Conservation (phyloP, 2,888 invertebrate species). For the Caenorhabditis uteleia region DNA sequence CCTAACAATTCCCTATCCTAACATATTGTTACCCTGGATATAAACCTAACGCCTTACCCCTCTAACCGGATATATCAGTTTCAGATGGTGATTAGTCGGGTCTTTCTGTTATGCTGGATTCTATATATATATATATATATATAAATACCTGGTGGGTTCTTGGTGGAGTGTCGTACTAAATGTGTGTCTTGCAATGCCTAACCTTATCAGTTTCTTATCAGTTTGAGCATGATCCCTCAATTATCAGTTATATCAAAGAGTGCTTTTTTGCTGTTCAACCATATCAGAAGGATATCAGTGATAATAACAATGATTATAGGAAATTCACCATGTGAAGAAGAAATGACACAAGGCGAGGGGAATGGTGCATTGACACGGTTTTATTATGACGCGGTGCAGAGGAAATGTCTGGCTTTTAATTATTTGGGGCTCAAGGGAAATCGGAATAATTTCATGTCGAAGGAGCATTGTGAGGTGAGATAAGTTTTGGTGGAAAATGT, state of each 20-base stretch:
- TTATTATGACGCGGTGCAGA: conserved; percentile 54
- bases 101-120: too few species aligned
- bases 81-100: too few species aligned
- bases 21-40: too few species aligned
- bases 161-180: too few species aligned
- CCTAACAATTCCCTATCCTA: too few species aligned
- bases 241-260: neutral
- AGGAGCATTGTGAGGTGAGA: conserved; percentile 60
- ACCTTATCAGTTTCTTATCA: too few species aligned
- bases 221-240: too few species aligned
- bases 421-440: conserved; percentile 64
- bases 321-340: conserved; percentile 59
- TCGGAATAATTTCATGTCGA: conserved; percentile 63
- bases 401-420: conserved; percentile 61
- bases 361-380: conserved; percentile 50
- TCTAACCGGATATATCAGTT: too few species aligned
- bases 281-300: neutral
- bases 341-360: conserved; percentile 62
- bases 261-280: conserved; percentile 4
- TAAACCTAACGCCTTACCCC: too few species aligned
- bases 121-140: too few species aligned
- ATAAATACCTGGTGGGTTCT: conserved; percentile 16
- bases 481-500: neutral
- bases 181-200: too few species aligned
- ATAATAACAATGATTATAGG: conserved; percentile 21